Base-by-base conservation (phyloP, 2,797 vertebrate genomes). In the Brachymystax lenok region DNA sequence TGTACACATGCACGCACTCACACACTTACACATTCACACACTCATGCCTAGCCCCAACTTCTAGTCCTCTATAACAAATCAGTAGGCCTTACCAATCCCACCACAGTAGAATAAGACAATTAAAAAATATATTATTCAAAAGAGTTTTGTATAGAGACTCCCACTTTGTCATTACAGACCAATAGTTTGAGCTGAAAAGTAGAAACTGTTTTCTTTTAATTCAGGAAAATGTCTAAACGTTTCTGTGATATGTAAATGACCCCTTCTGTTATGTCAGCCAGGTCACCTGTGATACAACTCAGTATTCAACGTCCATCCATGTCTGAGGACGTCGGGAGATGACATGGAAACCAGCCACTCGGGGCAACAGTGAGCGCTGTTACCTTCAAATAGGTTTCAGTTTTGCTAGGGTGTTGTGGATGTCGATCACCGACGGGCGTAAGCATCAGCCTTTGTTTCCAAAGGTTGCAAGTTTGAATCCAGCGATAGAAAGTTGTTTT, bases 1-100 rank as follows among this genome's bases (percentile, higher is more conserved):
- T 1, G 5, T 7, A 17, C 68, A 33, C 40, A 76, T 70, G 74
- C 52, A 74, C 80, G 76, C 68, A 79, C 27, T 40, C 14, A 74
- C 69, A 63, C 69, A 16, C 54, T 27, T 54, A 59, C 10, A 0
- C 14, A 30, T 50, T 14, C 56, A 27, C 56, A 52, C 7, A 16
- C 71, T 2, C 13, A 24, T 52, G 40, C 56, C 68, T 66, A 70
- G 52, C 74, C 74, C 80, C 35, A 78, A 10, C 69, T 16, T 69
- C 2, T 5, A 24, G 1, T 35, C 17, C 17, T 17, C 30, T 40
- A 40, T 16, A 40, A 30, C 17, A 30, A 30, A 68, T 30, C 30
- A 28, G 2, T 10, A 35, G 2, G 6, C 66, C 14, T 68, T 68
- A 68, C 5, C 12, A 13, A 30, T 14, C 13, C 3, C 16, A 14